Evolutionary conservation across 2,113 vertebrate species (phyloP).

Genomic region (Notarius lentiginosus): DNA sequence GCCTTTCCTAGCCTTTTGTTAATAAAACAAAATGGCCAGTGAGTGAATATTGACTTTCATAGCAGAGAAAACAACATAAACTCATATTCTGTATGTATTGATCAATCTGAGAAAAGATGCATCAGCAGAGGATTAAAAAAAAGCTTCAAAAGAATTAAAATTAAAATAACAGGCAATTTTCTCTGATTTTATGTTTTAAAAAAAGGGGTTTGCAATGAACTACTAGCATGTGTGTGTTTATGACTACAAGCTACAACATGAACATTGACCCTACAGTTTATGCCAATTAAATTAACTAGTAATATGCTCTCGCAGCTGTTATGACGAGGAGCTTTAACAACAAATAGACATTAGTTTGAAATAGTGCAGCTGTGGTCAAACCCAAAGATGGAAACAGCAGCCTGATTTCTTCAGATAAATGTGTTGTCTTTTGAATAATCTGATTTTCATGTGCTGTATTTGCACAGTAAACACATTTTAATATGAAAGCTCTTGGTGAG

Average conservation of each 20-base stretch:
- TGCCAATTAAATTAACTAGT: not conserved
- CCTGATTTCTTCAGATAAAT: conserved; percentile 34
- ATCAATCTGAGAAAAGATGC: not conserved
- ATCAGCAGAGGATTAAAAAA: not conserved
- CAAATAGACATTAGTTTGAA: conserved; percentile 30
- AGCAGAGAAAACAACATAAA: not conserved
- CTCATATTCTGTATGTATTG: not conserved
- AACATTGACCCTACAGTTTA: conserved; percentile 2
- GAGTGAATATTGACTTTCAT: not conserved
- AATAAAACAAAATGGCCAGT: not conserved
- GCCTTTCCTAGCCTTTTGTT: too few relatives aligned
- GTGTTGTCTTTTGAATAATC: conserved; percentile 36
- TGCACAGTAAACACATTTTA: conserved; percentile 35
- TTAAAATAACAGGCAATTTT: not conserved
- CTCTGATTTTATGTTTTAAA: not conserved
- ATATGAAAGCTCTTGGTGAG: conserved; percentile 32
- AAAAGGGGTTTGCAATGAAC: not conserved
- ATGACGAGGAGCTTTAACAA: conserved; percentile 35
- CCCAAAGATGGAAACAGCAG: conserved; percentile 26
- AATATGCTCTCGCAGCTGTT: conserved; percentile 22
- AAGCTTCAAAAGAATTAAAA: not conserved
- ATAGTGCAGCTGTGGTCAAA: conserved; percentile 46
- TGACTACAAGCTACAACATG: conserved; percentile 6
- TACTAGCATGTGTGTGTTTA: not conserved
- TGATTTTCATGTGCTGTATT: conserved; percentile 16